Conservation (phyloP, 1,140 invertebrate genomes). For the Prorops nasuta region DNA sequence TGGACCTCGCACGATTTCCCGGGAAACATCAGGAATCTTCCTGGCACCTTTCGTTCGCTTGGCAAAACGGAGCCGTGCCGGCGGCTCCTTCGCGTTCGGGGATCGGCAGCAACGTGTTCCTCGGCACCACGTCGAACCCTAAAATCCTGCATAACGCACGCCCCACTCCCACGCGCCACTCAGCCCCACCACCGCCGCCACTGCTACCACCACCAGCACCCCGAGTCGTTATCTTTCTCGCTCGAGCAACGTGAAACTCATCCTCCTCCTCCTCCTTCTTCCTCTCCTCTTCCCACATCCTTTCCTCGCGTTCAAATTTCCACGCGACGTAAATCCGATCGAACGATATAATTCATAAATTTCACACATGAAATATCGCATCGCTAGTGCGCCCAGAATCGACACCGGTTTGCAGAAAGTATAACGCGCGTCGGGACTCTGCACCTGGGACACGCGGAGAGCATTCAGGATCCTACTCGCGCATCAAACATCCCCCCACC, state of each 20-base stretch:
- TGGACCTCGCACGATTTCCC: no score
- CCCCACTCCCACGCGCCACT: slow-evolving; percentile 22
- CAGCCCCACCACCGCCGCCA: slow-evolving; percentile 18
- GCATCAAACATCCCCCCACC: slow-evolving; percentile 24
- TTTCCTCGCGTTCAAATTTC: no score
- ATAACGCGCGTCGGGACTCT: no score
- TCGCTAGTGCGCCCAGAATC: no score
- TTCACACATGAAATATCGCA: no score
- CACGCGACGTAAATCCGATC: no score
- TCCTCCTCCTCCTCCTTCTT: no score
- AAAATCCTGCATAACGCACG: slow-evolving; percentile 30
- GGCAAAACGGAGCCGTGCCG: neutral
- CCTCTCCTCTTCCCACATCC: no score
- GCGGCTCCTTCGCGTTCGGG: slow-evolving; percentile 15
- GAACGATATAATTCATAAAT: no score
- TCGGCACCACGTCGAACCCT: slow-evolving; percentile 28
- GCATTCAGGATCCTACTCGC: no score
- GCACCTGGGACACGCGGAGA: no score
- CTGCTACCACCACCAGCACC: slow-evolving; percentile 16
- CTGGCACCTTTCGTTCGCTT: neutral
- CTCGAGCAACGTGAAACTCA: neutral
- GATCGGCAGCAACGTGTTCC: slow-evolving; percentile 15
- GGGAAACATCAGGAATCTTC: neutral
- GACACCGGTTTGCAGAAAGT: no score
- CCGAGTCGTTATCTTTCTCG: neutral